Evolutionary conservation across 2,797 vertebrate genomes (phyloP).

Genomic region (Betta splendens): DNA sequence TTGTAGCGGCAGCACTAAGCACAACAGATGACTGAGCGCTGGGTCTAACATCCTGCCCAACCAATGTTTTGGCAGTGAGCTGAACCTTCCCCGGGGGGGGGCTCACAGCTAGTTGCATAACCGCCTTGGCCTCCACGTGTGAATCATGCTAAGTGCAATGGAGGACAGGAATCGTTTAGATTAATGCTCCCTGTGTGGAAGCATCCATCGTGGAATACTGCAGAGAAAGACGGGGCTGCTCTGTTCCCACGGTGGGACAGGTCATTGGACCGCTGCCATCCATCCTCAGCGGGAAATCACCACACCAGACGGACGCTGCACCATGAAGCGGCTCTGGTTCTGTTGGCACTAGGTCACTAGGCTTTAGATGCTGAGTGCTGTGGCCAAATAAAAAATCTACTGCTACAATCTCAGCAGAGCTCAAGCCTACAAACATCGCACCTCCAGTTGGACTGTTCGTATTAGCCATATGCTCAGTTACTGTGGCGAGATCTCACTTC

Average conservation of each 20-base stretch:
- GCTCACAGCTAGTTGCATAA: constrained; percentile 53
- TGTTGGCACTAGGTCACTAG: no score
- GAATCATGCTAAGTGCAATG: constrained; percentile 22
- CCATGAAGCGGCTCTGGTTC: no score
- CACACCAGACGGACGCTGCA: not conserved
- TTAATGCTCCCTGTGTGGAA: no score
- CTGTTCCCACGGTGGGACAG: constrained; percentile 16
- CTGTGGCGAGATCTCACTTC: not conserved
- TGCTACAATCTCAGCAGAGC: constrained; percentile 9
- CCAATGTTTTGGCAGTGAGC: constrained; percentile 28
- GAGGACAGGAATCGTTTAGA: not conserved
- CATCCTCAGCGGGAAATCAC: constrained; percentile 11
- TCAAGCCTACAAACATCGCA: constrained; percentile 12
- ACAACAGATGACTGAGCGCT: no score
- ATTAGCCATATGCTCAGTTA: constrained; percentile 18
- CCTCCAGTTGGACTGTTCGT: not conserved
- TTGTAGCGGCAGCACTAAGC: no score
- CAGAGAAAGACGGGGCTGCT: constrained; percentile 34
- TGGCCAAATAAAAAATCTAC: no score
- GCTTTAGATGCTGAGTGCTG: no score
- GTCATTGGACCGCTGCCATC: constrained; percentile 24
- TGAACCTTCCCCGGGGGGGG: constrained; percentile 49
- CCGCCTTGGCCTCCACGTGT: constrained; percentile 14
- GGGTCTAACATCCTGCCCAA: constrained; percentile 19
- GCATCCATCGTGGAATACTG: no score